Evolutionary conservation across 1,140 invertebrate species (phyloP), one percentile per base, ranked within the genome.

Genomic region (Drosophila orosa): DNA sequence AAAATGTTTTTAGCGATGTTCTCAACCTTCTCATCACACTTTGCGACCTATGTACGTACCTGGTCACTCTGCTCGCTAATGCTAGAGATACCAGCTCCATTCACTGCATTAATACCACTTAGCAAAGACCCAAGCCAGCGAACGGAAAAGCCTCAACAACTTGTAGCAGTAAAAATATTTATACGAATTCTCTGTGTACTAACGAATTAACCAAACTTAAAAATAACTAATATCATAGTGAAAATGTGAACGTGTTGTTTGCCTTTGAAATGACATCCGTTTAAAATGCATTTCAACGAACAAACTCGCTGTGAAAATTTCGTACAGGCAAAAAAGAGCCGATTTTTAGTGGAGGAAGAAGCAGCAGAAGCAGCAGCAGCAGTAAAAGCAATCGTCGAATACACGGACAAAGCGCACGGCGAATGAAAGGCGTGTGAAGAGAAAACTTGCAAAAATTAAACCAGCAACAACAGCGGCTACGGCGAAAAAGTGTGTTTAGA

Each of bases 391-490:
- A 81, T 82, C 78, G 77, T 80, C 71, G 74, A 86, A 81, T 72
- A 85, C 78, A 78, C 78, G 78, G 73, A 89, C 68, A 79, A 87
- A 80, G 84, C 76, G 69, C 68, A 87, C 77, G 67, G 76, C 59
- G 47, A 82, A 89, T 80, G 74, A 89, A 89, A 78, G 76, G 69
- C 60, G 80, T 84, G 73, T 89, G 61, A 89, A 89, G 74, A 89
- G 74, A 89, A 77, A 89, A 89, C 84, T 89, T 78, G 84, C 84
- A 89, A 89, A 89, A 87, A 83, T 89, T 89, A 79, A 68, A 86
- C 50, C 71, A 87, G 82, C 79, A 87, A 87, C 71, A 74, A 78
- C 52, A 78, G 65, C 63, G 56, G 55, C 48, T 54, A 54, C 79
- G 47, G 74, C 80, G 60, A 71, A 85, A 87, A 89, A 89, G 84